Evolutionary conservation across 1,140 invertebrate genomes (phyloP), one percentile per base, ranked within the genome.

Genomic region (Anadara kagoshimensis): DNA sequence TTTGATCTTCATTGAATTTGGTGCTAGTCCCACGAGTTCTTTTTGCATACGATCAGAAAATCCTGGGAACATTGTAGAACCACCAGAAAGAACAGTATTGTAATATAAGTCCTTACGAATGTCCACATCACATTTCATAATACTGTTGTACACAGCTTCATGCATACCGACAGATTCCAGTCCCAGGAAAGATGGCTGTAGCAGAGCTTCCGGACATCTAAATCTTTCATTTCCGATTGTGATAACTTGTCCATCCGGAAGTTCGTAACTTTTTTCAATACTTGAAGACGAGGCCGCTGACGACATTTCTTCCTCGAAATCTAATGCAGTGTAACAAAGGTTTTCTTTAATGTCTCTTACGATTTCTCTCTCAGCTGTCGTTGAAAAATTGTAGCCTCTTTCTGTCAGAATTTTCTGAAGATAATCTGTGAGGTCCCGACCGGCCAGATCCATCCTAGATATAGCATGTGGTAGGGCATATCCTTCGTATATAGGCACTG

Each of bases 321-420:
- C 95, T 36, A 96, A 91, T 54, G 95, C 95, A 54, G 97, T 95
- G 87, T 96, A 96, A 92, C 95, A 96, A 64, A 96, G 91, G 88
- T 96, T 96, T 89, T 96, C 95, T 90, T 96, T 91, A 36, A 88
- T 86, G 62, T 87, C 85, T 44, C 84, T 66, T 8, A 85, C 86
- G 26, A 87, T 85, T 74, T 88, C 85, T 43, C 78, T 61, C 66
- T 87, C 85, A 54, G 85, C 85, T 53, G 90, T 10, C 89, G 96
- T 97, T 16, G 95, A 97, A 93, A 98, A 98, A 22, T 94, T 95
- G 92, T 97, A 98, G 80, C 96, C 97, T 89, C 96, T 97, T 91
- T 98, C 96, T 81, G 95, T 97, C 78, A 98, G 92, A 90, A 97
- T 80, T 92, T 96, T 97, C 95, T 97, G 97, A 88, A 98, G 92